Evolutionary conservation across 1,140 invertebrate species (phyloP).

Genomic region (Ditylenchus dipsaci): DNA sequence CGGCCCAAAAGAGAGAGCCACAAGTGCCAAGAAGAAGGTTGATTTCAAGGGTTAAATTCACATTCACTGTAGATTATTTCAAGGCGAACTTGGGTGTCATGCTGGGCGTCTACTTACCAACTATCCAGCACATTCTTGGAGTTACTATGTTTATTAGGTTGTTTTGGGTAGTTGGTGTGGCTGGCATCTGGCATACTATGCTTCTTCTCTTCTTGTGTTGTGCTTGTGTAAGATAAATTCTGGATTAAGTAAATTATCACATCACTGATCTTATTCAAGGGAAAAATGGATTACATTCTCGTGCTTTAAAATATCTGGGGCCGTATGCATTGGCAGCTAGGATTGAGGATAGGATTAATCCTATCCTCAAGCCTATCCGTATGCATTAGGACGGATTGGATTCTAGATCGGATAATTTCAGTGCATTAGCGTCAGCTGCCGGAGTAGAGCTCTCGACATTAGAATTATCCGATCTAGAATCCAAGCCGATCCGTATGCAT

Average conservation of each 20-base stretch:
- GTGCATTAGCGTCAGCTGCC: no score
- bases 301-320: no score
- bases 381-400: no score
- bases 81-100: slow-evolving; percentile 55
- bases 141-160: slow-evolving; percentile 58
- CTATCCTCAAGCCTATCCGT: no score
- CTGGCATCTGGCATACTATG: slow-evolving; percentile 46
- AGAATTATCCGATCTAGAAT: no score
- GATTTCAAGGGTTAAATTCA: not conserved
- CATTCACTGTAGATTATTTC: slow-evolving; percentile 6
- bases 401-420: no score
- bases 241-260: no score
- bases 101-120: slow-evolving; percentile 58
- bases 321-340: no score
- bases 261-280: no score
- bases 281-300: slow-evolving; percentile 10
- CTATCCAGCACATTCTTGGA: slow-evolving; percentile 57
- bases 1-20: slow-evolving; percentile 53
- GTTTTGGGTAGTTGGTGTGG: slow-evolving; percentile 54
- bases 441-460: no score
- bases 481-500: no score
- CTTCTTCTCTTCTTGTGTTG: slow-evolving; percentile 51
- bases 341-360: no score
- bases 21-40: slow-evolving; percentile 55
- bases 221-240: slow-evolving; percentile 44